phyloP scores from a whole-genome alignment of 2,888 invertebrate genomes.

The Elegia similella region DNA sequence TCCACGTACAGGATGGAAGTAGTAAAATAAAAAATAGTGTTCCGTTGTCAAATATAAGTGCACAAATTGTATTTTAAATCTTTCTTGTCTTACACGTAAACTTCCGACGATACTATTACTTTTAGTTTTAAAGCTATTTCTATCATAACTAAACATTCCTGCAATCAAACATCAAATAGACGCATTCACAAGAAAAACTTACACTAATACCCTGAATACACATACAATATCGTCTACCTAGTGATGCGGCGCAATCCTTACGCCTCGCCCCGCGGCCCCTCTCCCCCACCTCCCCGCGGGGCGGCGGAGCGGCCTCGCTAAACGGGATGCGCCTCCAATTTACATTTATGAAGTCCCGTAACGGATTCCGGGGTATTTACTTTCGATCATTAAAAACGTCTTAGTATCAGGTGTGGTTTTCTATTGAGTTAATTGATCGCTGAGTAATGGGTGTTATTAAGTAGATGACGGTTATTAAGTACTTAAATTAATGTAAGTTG shows the following conservation, averaged over 20 bases:
- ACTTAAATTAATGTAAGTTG: neutral
- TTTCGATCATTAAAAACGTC: conserved; percentile 79
- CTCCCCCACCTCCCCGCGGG: conserved; percentile 10
- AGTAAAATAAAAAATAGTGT: too few relatives aligned
- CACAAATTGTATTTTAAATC: too few relatives aligned
- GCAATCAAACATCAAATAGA: neutral
- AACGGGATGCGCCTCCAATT: conserved; percentile 79
- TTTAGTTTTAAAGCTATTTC: too few relatives aligned
- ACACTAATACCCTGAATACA: conserved; percentile 2
- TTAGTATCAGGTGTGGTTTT: conserved; percentile 51
- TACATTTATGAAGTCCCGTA: conserved; percentile 80
- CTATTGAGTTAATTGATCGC: conserved; percentile 4
- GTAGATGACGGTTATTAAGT: neutral
- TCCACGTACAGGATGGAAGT: too few relatives aligned
- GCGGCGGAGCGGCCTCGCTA: conserved; percentile 43
- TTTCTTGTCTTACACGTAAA: too few relatives aligned
- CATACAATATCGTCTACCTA: conserved; percentile 35
- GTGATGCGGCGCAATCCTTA: conserved; percentile 51
- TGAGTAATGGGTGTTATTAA: neutral
- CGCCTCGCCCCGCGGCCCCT: conserved; percentile 28
- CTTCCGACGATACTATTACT: too few relatives aligned
- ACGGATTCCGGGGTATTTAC: conserved; percentile 77
- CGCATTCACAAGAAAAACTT: neutral
- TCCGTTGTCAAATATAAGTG: too few relatives aligned
- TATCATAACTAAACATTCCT: neutral